Percentiles rank a stretch among this genome's conserved stretches.
Conservation (phyloP, 2,113 vertebrate genomes). For the Neolamprologus brichardi region DNA sequence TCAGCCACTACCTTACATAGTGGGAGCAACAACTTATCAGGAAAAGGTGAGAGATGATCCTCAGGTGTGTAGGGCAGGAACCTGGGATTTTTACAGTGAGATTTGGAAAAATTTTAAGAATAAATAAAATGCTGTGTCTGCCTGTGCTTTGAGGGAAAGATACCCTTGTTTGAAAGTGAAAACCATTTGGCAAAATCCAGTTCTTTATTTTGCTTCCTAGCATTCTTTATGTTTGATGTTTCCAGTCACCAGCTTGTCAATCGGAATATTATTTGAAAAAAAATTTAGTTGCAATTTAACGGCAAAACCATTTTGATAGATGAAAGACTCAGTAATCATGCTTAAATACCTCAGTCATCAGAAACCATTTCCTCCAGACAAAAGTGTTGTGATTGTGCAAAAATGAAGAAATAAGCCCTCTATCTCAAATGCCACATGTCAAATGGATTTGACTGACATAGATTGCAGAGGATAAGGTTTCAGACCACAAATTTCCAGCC, state of each 20-base stretch:
- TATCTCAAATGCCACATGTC: slow-evolving; percentile 60
- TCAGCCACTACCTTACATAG: not conserved
- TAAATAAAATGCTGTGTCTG: not conserved
- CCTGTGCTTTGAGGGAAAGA: not conserved
- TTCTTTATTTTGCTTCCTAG: not conserved
- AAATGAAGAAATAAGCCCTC: slow-evolving; percentile 60
- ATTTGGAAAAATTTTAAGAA: not conserved
- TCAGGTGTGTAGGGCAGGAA: not conserved
- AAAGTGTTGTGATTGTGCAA: slow-evolving; percentile 47
- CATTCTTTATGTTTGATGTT: not conserved
- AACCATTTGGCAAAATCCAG: not conserved
- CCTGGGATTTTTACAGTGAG: not conserved
- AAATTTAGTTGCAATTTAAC: not conserved
- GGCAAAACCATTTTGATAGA: slow-evolving; percentile 26
- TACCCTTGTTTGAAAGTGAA: not conserved
- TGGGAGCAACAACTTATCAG: not conserved
- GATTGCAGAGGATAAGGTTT: slow-evolving; percentile 75
- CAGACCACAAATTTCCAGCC: slow-evolving; percentile 65
- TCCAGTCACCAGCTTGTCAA: not conserved
- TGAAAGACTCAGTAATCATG: slow-evolving; percentile 27
- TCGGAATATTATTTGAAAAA: not conserved
- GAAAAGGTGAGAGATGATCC: not conserved
- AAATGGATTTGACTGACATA: slow-evolving; percentile 71
- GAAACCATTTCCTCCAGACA: slow-evolving; percentile 28
- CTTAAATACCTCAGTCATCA: slow-evolving; percentile 46